phyloP scores from a whole-genome alignment of 2,888 invertebrate species.

The Cephus spinipes region DNA sequence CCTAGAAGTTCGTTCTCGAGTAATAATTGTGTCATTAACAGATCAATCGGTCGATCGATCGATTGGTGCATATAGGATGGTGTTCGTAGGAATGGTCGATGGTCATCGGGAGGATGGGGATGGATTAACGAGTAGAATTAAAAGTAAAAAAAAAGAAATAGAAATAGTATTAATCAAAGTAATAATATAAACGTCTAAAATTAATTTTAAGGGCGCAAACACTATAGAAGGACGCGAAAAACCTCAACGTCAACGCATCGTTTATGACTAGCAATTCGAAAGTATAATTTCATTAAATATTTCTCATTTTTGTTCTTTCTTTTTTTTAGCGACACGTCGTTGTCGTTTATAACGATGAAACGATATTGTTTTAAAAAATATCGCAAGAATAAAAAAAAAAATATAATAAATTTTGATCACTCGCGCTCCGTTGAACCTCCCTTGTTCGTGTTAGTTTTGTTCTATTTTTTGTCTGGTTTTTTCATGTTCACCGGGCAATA shows the following conservation, averaged over 20 bases:
- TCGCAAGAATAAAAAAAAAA: no score
- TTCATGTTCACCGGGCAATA: slow-evolving; percentile 2
- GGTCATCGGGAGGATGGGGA: no score
- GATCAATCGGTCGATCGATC: slow-evolving; percentile 31
- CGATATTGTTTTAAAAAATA: no score
- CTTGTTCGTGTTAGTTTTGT: no score
- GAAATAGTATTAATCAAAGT: slow-evolving; percentile 15
- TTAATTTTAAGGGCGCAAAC: slow-evolving; percentile 28
- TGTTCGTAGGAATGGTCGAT: no score
- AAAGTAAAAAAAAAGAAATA: slow-evolving; percentile 24
- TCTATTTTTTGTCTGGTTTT: neutral
- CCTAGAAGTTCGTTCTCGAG: slow-evolving; percentile 42
- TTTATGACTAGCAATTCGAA: slow-evolving; percentile 58
- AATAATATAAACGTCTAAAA: slow-evolving; percentile 14
- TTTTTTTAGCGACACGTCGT: no score
- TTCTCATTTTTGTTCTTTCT: slow-evolving; percentile 6
- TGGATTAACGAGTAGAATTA: no score
- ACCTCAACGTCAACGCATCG: slow-evolving; percentile 42
- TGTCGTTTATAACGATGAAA: no score
- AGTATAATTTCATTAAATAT: slow-evolving; percentile 34
- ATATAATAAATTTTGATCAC: no score
- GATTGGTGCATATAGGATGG: no score
- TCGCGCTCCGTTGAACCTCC: no score
- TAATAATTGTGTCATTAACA: slow-evolving; percentile 38
- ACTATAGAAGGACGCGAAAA: slow-evolving; percentile 47